Evolutionary conservation across 2,888 invertebrate species (phyloP).

Genomic region (Clistopyga incitator): DNA sequence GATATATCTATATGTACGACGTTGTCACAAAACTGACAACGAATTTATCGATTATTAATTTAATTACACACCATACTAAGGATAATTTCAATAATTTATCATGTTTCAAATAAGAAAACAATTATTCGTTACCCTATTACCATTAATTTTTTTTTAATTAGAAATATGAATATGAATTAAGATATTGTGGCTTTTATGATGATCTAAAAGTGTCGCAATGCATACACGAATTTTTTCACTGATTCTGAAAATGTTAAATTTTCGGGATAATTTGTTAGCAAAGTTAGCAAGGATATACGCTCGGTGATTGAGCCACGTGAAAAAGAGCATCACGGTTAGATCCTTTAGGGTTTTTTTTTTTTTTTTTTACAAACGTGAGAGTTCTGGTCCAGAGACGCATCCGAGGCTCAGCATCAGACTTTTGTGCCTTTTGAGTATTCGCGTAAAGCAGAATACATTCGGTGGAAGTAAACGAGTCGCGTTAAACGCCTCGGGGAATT

Average conservation of each 20-base stretch:
- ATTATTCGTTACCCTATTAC: too few species aligned
- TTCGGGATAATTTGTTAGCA: neutral
- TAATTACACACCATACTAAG: too few species aligned
- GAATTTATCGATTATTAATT: too few species aligned
- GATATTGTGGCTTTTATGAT: too few species aligned
- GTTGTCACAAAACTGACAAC: too few species aligned
- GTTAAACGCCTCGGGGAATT: constrained; percentile 29
- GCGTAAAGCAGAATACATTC: constrained; percentile 26
- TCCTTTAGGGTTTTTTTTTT: constrained; percentile 13
- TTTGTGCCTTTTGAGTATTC: constrained; percentile 18
- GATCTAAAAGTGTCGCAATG: too few species aligned
- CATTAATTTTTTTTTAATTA: too few species aligned
- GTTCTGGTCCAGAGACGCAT: neutral
- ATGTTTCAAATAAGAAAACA: too few species aligned
- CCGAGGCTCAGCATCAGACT: neutral
- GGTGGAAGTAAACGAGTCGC: constrained; percentile 17
- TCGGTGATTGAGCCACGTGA: neutral
- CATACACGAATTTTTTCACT: neutral
- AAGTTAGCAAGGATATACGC: neutral
- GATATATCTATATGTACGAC: too few species aligned
- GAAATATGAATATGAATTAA: too few species aligned
- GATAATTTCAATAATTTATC: too few species aligned
- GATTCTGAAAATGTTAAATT: neutral
- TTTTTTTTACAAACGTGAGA: neutral
- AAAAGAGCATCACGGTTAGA: constrained; percentile 49